phyloP scores from a whole-genome alignment of 2,888 invertebrate genomes.

The Incurvaria masculella region DNA sequence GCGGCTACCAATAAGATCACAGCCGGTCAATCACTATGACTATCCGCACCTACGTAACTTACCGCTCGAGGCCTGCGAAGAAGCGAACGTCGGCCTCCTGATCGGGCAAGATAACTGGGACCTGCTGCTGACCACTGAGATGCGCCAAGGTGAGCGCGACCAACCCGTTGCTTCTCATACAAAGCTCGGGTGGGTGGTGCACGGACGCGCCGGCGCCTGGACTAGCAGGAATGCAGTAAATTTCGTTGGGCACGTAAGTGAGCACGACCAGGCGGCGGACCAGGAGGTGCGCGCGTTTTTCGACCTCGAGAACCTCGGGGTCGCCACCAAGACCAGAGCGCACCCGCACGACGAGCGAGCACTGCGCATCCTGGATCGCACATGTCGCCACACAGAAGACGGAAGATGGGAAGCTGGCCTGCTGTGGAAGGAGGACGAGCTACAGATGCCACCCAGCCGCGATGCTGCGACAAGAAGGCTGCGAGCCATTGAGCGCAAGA shows the following conservation, averaged over 20 bases:
- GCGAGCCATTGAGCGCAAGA: not conserved
- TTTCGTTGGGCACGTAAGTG: too few relatives aligned
- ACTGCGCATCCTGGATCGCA: not conserved
- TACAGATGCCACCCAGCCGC: not conserved
- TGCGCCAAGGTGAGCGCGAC: too few relatives aligned
- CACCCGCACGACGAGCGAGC: not conserved
- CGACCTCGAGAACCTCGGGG: not conserved
- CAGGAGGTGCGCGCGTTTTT: not conserved
- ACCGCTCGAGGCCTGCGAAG: not conserved
- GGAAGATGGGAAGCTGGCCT: not conserved
- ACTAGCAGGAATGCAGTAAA: too few relatives aligned
- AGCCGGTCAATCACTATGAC: not conserved
- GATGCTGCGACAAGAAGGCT: not conserved
- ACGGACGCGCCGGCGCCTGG: too few relatives aligned
- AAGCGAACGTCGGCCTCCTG: not conserved
- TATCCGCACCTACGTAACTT: not conserved
- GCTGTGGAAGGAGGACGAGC: not conserved
- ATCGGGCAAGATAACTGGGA: not conserved
- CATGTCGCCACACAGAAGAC: not conserved
- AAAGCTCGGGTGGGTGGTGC: too few relatives aligned
- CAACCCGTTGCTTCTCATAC: too few relatives aligned
- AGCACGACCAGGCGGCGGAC: too few relatives aligned
- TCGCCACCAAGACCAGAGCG: not conserved
- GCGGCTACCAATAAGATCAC: not conserved
- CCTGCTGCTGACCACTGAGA: too few relatives aligned